Evolutionary conservation across 1,140 invertebrate genomes (phyloP), one percentile per base, ranked within the genome.

Genomic region (Micrasema minimum): DNA sequence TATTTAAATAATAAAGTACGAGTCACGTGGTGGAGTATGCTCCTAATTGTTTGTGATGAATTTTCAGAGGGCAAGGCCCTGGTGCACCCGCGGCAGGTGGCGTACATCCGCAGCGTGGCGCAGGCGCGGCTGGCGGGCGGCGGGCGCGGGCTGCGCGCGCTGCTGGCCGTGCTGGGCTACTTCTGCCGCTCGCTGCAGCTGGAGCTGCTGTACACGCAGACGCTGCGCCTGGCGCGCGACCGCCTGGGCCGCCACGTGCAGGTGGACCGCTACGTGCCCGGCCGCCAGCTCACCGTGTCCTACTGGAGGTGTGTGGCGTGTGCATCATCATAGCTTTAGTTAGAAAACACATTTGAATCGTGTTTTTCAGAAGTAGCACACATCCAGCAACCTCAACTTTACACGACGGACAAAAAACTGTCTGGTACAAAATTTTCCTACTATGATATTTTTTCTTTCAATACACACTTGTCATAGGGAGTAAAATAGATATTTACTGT

Each of bases 231-330:
- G 37, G 95, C 94, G 77, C 86, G 92, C 61, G 95, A 97, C 78
- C 86, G 96, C 20, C 82, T 99, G 7, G 94, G 96, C 46, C 92
- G 95, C 76, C 94, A 96, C 78, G 91, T 99, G 53, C 90, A 92
- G 74, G 93, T 99, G 31, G 96, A 98, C 78, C 94, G 96, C 80
- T 99, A 99, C 80, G 86, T 89, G 38, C 91, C 94, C 37, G 96
- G 96, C 14, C 92, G 92, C 77, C 92, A 91, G 78, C 84, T 99
- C 14, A 91, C 93, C 10, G 90, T 99, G 9, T 96, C 95, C 0
- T 99, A 98, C 85, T 99, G 97, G 96, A 91, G 92, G 89, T 91
- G 23, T n/a, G n/a, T n/a, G n/a, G n/a, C n/a, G n/a, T n/a, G n/a
- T n/a, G n/a, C n/a, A n/a, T n/a, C n/a, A n/a, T n/a, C n/a, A n/a